Percentiles rank a stretch among this genome's conserved stretches.
Conservation (phyloP, 1,140 invertebrate species). For the Nasonia longicornis region DNA sequence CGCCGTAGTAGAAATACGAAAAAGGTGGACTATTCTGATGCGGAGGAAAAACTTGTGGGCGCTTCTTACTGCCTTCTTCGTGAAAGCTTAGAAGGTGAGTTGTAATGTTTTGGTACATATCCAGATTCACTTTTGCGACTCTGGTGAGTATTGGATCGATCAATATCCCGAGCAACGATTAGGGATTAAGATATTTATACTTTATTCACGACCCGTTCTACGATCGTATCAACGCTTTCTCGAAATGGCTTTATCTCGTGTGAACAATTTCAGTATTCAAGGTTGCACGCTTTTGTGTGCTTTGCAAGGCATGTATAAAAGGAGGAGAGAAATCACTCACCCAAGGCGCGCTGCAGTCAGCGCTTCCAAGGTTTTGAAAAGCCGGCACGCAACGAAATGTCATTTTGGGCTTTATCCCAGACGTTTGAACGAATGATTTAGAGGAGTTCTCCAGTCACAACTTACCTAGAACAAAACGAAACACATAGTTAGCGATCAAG, state of each 20-base stretch:
- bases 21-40: neutral
- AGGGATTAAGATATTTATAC: neutral
- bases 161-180: neutral
- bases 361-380: constrained; percentile 73
- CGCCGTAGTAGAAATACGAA: neutral
- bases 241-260: neutral
- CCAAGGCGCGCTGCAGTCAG: constrained; percentile 76
- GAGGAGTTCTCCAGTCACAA: constrained; percentile 63
- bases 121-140: no score
- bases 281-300: neutral
- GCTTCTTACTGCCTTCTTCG: no score
- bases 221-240: no score
- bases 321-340: constrained; percentile 66
- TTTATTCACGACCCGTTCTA: neutral
- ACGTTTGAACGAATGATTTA: constrained; percentile 58
- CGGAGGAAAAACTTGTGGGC: neutral
- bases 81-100: no score
- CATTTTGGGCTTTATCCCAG: constrained; percentile 59
- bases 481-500: constrained; percentile 64
- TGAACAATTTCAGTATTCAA: neutral
- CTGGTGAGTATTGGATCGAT: no score
- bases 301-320: neutral
- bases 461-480: constrained; percentile 70
- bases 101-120: no score
- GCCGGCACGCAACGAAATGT: constrained; percentile 74